These are phyloP conservation scores for Brachylomia viminalis DNA, from an alignment of 2,888 invertebrate genomes.

Conservation along the genomic window DNA sequence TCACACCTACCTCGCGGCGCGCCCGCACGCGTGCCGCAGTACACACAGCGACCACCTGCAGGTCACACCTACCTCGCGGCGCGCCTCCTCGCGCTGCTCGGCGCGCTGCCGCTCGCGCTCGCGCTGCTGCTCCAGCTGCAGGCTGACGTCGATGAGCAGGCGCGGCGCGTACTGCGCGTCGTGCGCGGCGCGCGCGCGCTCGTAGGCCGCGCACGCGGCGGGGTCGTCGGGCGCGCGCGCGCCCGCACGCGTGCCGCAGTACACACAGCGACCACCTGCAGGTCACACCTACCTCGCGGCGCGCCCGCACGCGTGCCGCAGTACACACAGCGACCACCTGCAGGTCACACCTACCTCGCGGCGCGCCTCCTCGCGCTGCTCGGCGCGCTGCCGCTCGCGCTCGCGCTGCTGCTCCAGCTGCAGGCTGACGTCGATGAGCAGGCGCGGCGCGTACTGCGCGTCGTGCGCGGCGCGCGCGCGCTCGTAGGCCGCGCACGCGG, in stretches of 20 bases:
- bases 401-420: constrained; percentile 85
- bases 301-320: no score
- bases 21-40: no score
- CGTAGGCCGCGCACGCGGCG: no score
- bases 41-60: no score
- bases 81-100: constrained; percentile 66
- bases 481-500: constrained; percentile 72
- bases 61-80: constrained; percentile 61
- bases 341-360: no score
- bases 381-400: constrained; percentile 60
- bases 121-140: constrained; percentile 87
- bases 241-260: no score
- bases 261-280: no score
- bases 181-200: constrained; percentile 88
- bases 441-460: constrained; percentile 95
- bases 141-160: constrained; percentile 93
- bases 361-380: constrained; percentile 66
- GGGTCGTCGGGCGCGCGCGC: no score
- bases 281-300: no score
- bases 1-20: no score
- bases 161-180: constrained; percentile 96
- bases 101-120: constrained; percentile 64
- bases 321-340: no score
- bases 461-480: constrained; percentile 91
- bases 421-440: constrained; percentile 93